These are phyloP conservation scores for Perithous albicinctus DNA, from an alignment of 2,888 invertebrate species.

Conservation along the genomic window DNA sequence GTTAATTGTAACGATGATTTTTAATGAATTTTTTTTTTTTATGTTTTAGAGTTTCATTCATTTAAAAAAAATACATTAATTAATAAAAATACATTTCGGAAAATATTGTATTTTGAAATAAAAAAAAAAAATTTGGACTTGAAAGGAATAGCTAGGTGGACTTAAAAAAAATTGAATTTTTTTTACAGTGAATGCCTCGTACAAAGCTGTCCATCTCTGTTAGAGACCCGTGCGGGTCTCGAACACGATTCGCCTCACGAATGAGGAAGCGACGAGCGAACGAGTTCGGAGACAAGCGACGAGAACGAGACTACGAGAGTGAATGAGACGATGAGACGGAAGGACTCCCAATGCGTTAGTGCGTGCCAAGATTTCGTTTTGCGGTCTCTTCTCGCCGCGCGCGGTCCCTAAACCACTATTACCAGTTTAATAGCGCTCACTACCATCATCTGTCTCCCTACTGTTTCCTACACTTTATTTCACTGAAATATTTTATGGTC, in stretches of 20 bases:
- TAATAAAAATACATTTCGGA: too few species aligned
- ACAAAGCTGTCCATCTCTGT: too few species aligned
- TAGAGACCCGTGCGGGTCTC: neutral
- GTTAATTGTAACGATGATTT: too few species aligned
- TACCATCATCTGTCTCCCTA: neutral
- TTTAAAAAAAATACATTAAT: too few species aligned
- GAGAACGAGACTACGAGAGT: conserved; percentile 31
- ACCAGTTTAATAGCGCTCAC: neutral
- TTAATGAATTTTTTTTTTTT: too few species aligned
- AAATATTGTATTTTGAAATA: too few species aligned
- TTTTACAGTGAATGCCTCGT: too few species aligned
- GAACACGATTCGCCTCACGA: conserved; percentile 53
- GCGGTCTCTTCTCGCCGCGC: neutral
- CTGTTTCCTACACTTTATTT: neutral
- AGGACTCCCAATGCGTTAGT: neutral
- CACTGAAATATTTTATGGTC: neutral
- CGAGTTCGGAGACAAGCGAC: conserved; percentile 24
- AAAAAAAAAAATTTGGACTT: too few species aligned
- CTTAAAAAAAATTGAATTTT: too few species aligned
- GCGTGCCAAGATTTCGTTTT: conserved; percentile 60
- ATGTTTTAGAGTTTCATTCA: too few species aligned
- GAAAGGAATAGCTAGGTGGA: too few species aligned
- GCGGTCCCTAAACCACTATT: neutral
- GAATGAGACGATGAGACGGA: conserved; percentile 10
- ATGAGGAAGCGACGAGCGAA: conserved; percentile 71